Percentiles rank a stretch among this genome's conserved stretches.
phyloP scores from a whole-genome alignment of 2,797 vertebrate genomes.

The Pseudopleuronectes americanus region DNA sequence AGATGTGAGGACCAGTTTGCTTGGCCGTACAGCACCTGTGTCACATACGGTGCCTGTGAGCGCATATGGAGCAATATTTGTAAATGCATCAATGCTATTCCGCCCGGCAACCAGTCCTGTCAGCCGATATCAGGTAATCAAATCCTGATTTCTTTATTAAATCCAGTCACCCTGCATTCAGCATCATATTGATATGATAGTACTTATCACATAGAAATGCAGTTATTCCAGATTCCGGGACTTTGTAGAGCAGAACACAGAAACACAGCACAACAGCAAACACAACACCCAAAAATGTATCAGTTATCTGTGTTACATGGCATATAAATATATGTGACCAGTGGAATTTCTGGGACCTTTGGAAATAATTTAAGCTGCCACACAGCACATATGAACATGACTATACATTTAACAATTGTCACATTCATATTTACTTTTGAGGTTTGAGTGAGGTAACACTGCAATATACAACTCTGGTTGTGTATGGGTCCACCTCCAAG shows the following conservation, averaged over 20 bases:
- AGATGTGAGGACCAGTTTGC: constrained; percentile 39
- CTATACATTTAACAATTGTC: background rate
- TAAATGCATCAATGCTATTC: constrained; percentile 38
- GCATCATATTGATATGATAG: background rate
- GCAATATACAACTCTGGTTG: background rate
- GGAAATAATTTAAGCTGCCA: background rate
- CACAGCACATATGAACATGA: background rate
- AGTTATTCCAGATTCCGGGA: no score
- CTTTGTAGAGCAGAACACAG: no score
- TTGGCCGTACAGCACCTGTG: constrained; percentile 40
- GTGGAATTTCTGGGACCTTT: no score
- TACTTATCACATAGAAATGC: background rate
- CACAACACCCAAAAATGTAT: no score
- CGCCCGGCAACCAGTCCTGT: constrained; percentile 36
- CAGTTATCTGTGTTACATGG: no score
- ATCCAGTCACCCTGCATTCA: background rate
- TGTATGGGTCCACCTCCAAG: background rate
- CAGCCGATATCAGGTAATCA: constrained; percentile 46
- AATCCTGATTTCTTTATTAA: background rate
- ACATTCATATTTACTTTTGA: background rate
- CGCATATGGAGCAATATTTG: constrained; percentile 26
- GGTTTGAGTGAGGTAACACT: no score
- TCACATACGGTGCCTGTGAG: constrained; percentile 48
- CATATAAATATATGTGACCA: no score
- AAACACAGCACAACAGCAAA: no score